Base-by-base conservation (phyloP, 2,888 invertebrate genomes). In the Tiphia femorata region DNA sequence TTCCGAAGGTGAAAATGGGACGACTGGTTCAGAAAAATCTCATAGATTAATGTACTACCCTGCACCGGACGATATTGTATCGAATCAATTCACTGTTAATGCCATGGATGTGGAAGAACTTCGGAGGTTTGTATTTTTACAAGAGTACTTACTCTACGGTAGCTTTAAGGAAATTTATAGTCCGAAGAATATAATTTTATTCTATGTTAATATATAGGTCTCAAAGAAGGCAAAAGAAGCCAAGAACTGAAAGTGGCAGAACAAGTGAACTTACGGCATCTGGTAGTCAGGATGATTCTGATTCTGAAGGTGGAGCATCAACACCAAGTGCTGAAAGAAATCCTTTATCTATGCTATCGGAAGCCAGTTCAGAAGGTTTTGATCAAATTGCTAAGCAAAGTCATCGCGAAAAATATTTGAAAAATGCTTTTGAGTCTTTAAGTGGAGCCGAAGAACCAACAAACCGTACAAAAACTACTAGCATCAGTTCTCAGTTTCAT, bases 31-130 rank as follows among this genome's bases (percentile, higher is more conserved):
- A 0, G 92, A 92, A 55, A 81, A 80, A 47, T 81, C 81, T 2
- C 88, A 91, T 55, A 82, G 87, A 17, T 85, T 90, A 16, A 90
- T 92, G 62, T 93, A 92, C 80, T 93, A 93, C 77, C 92, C 92
- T 7, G 87, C 88, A n/a, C 88, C 88, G 30, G 89, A 88, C 50
- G 88, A 89, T 56, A 88, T 86, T n/a, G 65, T 78, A 20, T 81
- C 76, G 73, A 93, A 92, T 56, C 93, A 94, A 76, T 95, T 93
- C 78, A 93, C 92, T 76, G 93, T 95, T 33, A 94, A 92, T 77
- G 94, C 94, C 49, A 94, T 95, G 89, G 94, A 95, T 76, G 93
- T 91, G 1, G 93, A 93, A 29, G 94, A 94, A 76, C 84, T 95
- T 54, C 86, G 94, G 1, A 91, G 91, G 82, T 93, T 43, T 37